Evolutionary conservation across 2,888 invertebrate genomes (phyloP).

Genomic region (Epinotia nisella): DNA sequence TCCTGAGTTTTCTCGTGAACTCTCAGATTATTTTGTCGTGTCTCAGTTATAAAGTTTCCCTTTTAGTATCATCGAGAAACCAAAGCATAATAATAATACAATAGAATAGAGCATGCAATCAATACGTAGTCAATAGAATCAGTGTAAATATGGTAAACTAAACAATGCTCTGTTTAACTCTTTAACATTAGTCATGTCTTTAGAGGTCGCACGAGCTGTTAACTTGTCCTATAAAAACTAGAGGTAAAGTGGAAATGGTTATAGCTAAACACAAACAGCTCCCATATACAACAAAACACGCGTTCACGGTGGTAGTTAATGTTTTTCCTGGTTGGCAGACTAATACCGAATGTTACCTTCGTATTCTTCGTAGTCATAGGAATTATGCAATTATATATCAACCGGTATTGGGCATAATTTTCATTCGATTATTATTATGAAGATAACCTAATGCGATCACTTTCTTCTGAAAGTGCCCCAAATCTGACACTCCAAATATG

Average conservation of each 20-base stretch:
- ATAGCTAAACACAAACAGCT: background rate
- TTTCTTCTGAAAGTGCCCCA: too few relatives aligned
- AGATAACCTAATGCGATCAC: too few relatives aligned
- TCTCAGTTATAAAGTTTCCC: constrained; percentile 24
- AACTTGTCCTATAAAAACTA: constrained; percentile 26
- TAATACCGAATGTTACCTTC: background rate
- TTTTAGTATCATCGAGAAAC: constrained; percentile 6
- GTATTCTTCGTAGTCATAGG: background rate
- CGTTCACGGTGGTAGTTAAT: background rate
- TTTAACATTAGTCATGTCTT: constrained; percentile 36
- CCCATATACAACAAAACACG: background rate
- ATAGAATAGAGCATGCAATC: constrained; percentile 22
- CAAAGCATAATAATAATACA: constrained; percentile 12
- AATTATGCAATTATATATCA: background rate
- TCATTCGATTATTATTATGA: too few relatives aligned
- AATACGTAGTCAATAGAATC: constrained; percentile 34
- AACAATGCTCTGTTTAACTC: constrained; percentile 34
- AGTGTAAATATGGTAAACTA: constrained; percentile 38
- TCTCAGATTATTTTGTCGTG: too few relatives aligned
- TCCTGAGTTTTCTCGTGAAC: too few relatives aligned
- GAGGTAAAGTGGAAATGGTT: constrained; percentile 11
- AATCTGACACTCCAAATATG: too few relatives aligned
- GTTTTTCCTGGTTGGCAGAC: background rate
- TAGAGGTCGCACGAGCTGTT: constrained; percentile 26
- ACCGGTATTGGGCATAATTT: too few relatives aligned